A percentile compares a stretch with the other conserved stretches of the same genome.
These are phyloP conservation scores for Argentina silus DNA, from an alignment of 2,797 vertebrate genomes.

Conservation along the genomic window DNA sequence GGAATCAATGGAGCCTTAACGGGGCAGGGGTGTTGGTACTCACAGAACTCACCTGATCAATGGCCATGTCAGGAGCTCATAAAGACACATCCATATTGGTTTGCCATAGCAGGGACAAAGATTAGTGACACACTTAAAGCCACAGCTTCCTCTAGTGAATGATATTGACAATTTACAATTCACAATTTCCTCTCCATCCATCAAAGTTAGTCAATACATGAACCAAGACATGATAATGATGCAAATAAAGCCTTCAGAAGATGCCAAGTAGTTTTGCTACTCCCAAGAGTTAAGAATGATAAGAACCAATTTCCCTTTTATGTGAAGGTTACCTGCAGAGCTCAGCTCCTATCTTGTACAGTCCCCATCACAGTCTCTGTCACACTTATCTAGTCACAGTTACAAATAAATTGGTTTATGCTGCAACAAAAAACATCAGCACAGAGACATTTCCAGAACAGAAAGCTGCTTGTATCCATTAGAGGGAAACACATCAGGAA, in stretches of 20 bases:
- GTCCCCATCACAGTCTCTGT: not conserved
- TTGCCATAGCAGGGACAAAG: not conserved
- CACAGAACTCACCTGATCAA: slow-evolving; percentile 15
- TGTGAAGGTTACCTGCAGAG: slow-evolving; percentile 3
- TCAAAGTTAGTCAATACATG: not conserved
- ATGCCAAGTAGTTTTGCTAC: not conserved
- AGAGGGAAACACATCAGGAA: slow-evolving; percentile 47
- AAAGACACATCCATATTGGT: not conserved
- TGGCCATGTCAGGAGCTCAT: not conserved
- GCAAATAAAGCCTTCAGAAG: not conserved
- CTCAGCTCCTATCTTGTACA: not conserved
- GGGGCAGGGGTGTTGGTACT: slow-evolving; percentile 1
- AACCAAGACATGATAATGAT: not conserved
- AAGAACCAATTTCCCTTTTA: not conserved
- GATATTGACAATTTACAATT: not conserved
- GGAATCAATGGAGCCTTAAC: not conserved
- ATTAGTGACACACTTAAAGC: not conserved
- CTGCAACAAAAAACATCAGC: slow-evolving; percentile 28
- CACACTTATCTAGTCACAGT: slow-evolving; percentile 5
- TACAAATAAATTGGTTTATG: slow-evolving; percentile 27
- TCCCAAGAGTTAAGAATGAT: not conserved
- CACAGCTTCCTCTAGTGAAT: not conserved
- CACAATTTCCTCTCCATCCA: not conserved
- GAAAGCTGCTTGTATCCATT: slow-evolving; percentile 54
- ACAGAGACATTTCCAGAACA: slow-evolving; percentile 53